Evolutionary conservation across 1,140 invertebrate genomes (phyloP).

Genomic region (Polypedilum pembai): DNA sequence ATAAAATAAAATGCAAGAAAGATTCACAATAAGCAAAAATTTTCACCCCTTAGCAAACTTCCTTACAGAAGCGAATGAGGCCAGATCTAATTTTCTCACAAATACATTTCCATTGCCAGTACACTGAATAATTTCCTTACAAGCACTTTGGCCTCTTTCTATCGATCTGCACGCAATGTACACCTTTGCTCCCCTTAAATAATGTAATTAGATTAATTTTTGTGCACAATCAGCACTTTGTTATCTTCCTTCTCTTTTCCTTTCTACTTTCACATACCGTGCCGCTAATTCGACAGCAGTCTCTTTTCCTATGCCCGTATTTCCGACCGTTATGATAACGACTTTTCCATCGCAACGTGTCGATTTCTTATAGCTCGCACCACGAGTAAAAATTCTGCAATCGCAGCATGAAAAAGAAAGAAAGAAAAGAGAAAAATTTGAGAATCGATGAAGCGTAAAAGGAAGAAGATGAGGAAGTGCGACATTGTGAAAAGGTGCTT

Average conservation of each 20-base stretch:
- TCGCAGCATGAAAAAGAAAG: neutral
- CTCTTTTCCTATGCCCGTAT: conserved; percentile 8
- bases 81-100: conserved; percentile 15
- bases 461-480: neutral
- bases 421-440: neutral
- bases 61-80: neutral
- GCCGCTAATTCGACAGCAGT: neutral
- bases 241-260: conserved; percentile 6
- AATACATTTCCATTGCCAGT: neutral
- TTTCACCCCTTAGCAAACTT: neutral
- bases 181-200: conserved; percentile 58
- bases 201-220: conserved; percentile 14
- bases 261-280: neutral
- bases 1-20: too few species aligned
- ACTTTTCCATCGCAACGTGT: conserved; percentile 59
- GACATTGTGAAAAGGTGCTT: neutral
- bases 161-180: conserved; percentile 73
- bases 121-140: neutral
- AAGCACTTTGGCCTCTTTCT: neutral
- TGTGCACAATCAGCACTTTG: neutral
- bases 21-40: neutral
- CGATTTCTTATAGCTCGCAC: conserved; percentile 44
- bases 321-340: conserved; percentile 69
- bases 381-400: conserved; percentile 50
- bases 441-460: too few species aligned